Percentiles rank a stretch among this genome's conserved stretches.
Evolutionary conservation across 2,113 vertebrate species (phyloP).

Genomic region (Sander lucioperca): DNA sequence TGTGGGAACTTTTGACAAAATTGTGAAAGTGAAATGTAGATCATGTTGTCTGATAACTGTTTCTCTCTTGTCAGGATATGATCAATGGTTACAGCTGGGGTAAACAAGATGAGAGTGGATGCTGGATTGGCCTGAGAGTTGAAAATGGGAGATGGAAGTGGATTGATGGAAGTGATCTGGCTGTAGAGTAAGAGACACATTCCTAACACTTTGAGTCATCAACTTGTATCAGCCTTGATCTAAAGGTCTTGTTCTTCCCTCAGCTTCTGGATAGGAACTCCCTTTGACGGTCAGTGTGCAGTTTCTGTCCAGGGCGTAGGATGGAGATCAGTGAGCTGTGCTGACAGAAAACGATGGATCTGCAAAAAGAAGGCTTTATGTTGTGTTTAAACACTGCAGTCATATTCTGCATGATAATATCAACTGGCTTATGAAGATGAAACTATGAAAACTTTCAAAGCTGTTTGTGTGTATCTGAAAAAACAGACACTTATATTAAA

Average conservation of each 20-base stretch:
- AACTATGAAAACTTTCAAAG: not conserved
- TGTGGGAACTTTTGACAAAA: too few relatives aligned
- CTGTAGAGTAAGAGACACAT: conserved; percentile 1
- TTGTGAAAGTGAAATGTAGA: too few relatives aligned
- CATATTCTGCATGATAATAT: not conserved
- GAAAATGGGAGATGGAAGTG: conserved; percentile 39
- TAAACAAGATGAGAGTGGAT: rapidly evolving
- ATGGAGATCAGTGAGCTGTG: conserved; percentile 26
- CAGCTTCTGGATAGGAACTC: conserved; percentile 7
- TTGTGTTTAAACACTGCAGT: conserved; percentile 20
- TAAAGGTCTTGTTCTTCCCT: not conserved
- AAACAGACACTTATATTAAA: too few relatives aligned
- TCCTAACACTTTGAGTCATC: not conserved
- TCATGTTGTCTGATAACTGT: not conserved
- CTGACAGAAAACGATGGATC: rapidly evolving
- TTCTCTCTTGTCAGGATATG: not conserved
- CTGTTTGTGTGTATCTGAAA: not conserved
- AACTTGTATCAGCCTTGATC: not conserved
- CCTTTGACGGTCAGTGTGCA: not conserved
- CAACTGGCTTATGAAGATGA: not conserved
- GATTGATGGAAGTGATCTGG: conserved; percentile 28
- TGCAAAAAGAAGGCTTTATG: conserved; percentile 29
- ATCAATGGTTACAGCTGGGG: rapidly evolving
- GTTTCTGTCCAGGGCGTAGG: rapidly evolving
- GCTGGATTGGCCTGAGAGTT: conserved; percentile 60